These are phyloP conservation scores for Himalopsyche japonica DNA, from an alignment of 2,888 invertebrate genomes.

Conservation along the genomic window DNA sequence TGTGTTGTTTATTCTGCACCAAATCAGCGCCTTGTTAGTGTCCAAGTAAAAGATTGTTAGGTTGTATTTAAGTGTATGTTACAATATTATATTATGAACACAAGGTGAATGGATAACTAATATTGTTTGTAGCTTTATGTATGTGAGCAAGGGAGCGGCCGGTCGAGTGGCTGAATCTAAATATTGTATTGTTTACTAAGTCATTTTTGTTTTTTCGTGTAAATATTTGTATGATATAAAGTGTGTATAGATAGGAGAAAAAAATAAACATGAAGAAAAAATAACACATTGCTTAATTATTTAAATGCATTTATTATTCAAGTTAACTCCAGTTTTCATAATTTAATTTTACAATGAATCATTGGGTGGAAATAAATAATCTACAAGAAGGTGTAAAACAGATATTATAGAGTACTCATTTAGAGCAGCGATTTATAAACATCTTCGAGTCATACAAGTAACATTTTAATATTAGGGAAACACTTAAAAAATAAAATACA, in stretches of 20 bases:
- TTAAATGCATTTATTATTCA: not conserved
- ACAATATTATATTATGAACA: not conserved
- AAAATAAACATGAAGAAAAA: constrained; percentile 33
- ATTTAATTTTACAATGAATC: too few relatives aligned
- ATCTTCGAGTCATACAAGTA: too few relatives aligned
- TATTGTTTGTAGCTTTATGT: constrained; percentile 26
- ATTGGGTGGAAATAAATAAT: too few relatives aligned
- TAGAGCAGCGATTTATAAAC: too few relatives aligned
- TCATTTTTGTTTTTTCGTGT: constrained; percentile 9
- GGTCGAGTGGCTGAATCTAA: not conserved
- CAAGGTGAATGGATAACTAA: not conserved
- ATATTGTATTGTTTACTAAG: not conserved
- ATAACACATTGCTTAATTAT: constrained; percentile 3
- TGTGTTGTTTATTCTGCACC: constrained; percentile 24
- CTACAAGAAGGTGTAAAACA: too few relatives aligned
- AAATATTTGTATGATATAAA: constrained; percentile 39
- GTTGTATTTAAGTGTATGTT: not conserved
- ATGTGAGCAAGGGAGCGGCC: constrained; percentile 5
- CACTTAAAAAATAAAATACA: too few relatives aligned
- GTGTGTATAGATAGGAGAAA: constrained; percentile 40
- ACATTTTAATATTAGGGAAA: too few relatives aligned
- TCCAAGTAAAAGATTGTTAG: constrained; percentile 15
- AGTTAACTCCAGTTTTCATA: too few relatives aligned
- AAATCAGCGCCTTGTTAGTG: constrained; percentile 32
- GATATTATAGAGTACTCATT: too few relatives aligned